These are phyloP conservation scores for Scaptodrosophila lebanonensis DNA, from an alignment of 1,140 invertebrate genomes.

Conservation along the genomic window DNA sequence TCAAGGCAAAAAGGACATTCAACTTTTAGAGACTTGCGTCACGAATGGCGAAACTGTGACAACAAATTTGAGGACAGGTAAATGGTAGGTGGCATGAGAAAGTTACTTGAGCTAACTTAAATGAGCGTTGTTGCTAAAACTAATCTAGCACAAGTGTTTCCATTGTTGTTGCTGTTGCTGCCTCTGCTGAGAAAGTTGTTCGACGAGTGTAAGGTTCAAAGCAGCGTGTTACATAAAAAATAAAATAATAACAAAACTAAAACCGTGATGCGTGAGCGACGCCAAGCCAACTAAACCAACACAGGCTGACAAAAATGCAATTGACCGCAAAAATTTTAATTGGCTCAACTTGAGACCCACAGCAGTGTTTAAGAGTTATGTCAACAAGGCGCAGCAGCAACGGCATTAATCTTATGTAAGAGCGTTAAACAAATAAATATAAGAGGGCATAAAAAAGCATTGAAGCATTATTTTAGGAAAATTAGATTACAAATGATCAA, in stretches of 20 bases:
- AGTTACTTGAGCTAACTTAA: constrained; percentile 4
- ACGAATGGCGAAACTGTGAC: constrained; percentile 4
- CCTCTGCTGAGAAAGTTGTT: constrained; percentile 17
- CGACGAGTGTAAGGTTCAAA: constrained; percentile 9
- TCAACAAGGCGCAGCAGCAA: constrained; percentile 31
- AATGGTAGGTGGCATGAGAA: constrained; percentile 13
- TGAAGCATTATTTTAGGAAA: constrained; percentile 1
- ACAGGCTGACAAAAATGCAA: constrained; percentile 32
- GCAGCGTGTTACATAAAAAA: constrained; percentile 32
- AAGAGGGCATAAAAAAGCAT: background rate
- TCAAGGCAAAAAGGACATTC: constrained; percentile 45
- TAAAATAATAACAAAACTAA: constrained; percentile 1
- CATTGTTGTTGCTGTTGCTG: background rate
- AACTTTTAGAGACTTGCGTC: constrained; percentile 46
- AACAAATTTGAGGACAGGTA: constrained; percentile 11
- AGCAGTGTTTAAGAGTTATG: constrained; percentile 37
- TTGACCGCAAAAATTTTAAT: constrained; percentile 52
- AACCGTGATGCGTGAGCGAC: constrained; percentile 31
- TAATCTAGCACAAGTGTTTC: constrained; percentile 35
- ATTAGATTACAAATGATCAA: no score
- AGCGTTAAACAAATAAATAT: background rate
- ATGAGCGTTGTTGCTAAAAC: constrained; percentile 13
- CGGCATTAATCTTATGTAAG: constrained; percentile 2
- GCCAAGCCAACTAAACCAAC: constrained; percentile 12
- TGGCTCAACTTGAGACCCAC: constrained; percentile 16